phyloP scores from a whole-genome alignment of 2,113 vertebrate species.

The Trinectes maculatus region DNA sequence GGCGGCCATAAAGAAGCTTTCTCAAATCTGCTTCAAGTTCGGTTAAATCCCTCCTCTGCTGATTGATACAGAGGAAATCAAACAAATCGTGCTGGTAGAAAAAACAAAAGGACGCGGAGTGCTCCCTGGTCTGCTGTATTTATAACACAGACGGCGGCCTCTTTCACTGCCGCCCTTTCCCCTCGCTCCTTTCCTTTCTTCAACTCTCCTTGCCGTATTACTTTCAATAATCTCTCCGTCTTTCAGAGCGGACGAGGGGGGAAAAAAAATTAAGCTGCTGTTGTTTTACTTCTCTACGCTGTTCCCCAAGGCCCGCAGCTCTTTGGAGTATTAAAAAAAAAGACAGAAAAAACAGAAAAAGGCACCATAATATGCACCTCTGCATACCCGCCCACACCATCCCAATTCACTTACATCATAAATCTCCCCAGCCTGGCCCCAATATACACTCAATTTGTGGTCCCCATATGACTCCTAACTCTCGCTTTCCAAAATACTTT shows the following conservation, averaged over 20 bases:
- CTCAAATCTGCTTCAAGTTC: slow-evolving; percentile 66
- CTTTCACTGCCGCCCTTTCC: slow-evolving; percentile 40
- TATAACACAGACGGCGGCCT: slow-evolving; percentile 42
- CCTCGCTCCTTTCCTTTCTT: slow-evolving; percentile 21
- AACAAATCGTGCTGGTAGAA: slow-evolving; percentile 65
- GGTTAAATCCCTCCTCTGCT: slow-evolving; percentile 64
- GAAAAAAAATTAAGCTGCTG: slow-evolving; percentile 37
- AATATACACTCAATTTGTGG: slow-evolving; percentile 67
- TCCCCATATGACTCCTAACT: slow-evolving; percentile 66
- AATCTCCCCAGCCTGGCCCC: slow-evolving; percentile 61
- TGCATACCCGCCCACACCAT: slow-evolving; percentile 60
- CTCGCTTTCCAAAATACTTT: slow-evolving; percentile 32
- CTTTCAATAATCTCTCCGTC: slow-evolving; percentile 40
- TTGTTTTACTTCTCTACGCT: slow-evolving; percentile 37
- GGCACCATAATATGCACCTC: slow-evolving; percentile 56
- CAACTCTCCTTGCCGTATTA: slow-evolving; percentile 15
- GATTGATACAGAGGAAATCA: slow-evolving; percentile 71
- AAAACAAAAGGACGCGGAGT: slow-evolving; percentile 37
- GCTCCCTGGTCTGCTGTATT: slow-evolving; percentile 50
- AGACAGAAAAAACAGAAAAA: slow-evolving; percentile 21
- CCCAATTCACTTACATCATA: slow-evolving; percentile 65
- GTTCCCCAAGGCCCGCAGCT: slow-evolving; percentile 39
- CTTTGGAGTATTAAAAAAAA: slow-evolving; percentile 39
- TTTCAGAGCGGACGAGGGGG: slow-evolving; percentile 13
- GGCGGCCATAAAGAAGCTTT: slow-evolving; percentile 65